Evolutionary conservation across 2,797 vertebrate species (phyloP), one percentile per base, ranked within the genome.

Genomic region (Telmatherina bonti): DNA sequence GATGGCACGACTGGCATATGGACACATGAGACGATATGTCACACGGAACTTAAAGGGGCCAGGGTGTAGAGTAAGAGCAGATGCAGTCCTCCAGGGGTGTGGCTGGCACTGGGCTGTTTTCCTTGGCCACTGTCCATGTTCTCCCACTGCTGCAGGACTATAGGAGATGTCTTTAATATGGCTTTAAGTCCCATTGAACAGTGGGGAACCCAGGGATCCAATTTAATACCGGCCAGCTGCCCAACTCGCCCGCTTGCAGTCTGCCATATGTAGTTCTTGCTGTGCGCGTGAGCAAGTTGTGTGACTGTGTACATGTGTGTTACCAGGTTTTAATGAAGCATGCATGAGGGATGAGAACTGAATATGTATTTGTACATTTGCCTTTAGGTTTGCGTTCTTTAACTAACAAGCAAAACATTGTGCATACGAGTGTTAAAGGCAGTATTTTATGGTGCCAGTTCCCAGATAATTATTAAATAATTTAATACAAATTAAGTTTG

Each of bases 161-260:
- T 85, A 87, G 90, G 91, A 94, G 90, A 90, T 91, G 83, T 83
- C 83, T 93, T 94, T 93, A 94, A 92, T 93, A 91, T 91, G 88
- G 90, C 88, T 92, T 90, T 90, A 91, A 90, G 92, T 92, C 91
- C 89, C 88, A 85, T 62, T 70, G 91, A 92, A 78, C 91, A 91
- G 88, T 62, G 79, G 91, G 92, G 90, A 92, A 92, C 89, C 86
- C 35, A 79, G 88, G 85, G 90, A 93, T 93, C 91, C 85, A 92
- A 93, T 94, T 93, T 94, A 93, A 93, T 90, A 85, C 90, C 89
- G 79, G 92, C 93, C 93, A 93, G 93, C 93, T 94, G 92, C 92
- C 91, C 91, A 71, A 67, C 75, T 88, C 53, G 68, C 77, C 78
- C 67, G 82, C 81, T 88, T 85, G 33, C 89, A 81, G 84, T 73